These are phyloP conservation scores for Ctenodactylus gundi DNA, from an alignment of 2,113 vertebrate species.

Conservation along the genomic window DNA sequence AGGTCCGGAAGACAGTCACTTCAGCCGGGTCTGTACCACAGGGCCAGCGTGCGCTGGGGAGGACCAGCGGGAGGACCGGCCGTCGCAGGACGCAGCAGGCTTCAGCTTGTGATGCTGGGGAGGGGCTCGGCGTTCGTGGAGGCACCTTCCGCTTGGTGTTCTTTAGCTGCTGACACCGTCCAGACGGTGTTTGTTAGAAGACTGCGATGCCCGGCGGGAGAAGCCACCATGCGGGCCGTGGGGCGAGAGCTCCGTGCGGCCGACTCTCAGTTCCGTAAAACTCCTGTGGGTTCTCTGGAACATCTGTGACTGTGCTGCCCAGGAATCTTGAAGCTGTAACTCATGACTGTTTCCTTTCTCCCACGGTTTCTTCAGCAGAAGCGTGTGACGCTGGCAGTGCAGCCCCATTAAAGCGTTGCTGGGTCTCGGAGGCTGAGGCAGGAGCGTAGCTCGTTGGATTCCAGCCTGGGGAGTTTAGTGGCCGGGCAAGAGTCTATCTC, in stretches of 20 bases:
- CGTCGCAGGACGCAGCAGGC: too few relatives aligned
- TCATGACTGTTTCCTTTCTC: background rate
- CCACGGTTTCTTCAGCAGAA: constrained; percentile 31
- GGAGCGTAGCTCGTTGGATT: too few relatives aligned
- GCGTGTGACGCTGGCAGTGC: background rate
- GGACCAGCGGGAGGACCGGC: too few relatives aligned
- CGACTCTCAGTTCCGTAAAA: constrained; percentile 7
- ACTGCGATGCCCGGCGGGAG: background rate
- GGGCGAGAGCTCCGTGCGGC: background rate
- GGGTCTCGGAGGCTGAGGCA: too few relatives aligned
- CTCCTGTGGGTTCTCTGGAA: background rate
- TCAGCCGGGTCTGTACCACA: background rate
- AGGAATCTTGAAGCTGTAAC: background rate
- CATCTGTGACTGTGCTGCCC: too few relatives aligned
- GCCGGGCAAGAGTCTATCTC: too few relatives aligned
- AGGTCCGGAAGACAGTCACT: background rate
- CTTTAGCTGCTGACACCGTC: constrained; percentile 15
- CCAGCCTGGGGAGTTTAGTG: too few relatives aligned
- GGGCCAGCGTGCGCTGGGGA: background rate
- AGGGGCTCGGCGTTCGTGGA: background rate
- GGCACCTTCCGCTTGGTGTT: too few relatives aligned
- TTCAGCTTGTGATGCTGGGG: too few relatives aligned
- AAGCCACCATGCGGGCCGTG: too few relatives aligned
- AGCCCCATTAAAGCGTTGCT: background rate
- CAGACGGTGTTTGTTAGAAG: constrained; percentile 12